phyloP scores from a whole-genome alignment of 2,888 invertebrate species.

The Diploptera punctata region DNA sequence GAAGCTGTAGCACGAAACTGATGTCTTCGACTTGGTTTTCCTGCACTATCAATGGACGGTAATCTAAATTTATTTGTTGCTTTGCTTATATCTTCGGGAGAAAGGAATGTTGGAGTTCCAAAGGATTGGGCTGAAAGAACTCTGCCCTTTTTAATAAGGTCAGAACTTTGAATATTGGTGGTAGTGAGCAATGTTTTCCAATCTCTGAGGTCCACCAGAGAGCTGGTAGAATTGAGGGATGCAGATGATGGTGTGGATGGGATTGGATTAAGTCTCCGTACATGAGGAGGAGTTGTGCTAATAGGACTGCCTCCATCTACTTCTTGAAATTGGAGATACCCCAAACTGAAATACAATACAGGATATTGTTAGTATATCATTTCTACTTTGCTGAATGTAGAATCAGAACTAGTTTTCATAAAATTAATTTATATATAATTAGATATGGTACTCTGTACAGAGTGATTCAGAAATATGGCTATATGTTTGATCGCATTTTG shows the following conservation, averaged over 20 bases:
- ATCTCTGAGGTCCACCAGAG: not conserved
- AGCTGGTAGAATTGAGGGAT: not conserved
- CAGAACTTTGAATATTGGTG: not conserved
- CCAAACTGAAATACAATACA: too few species aligned
- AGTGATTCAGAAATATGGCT: too few species aligned
- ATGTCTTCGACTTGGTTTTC: conserved; percentile 29
- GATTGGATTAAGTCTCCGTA: conserved; percentile 37
- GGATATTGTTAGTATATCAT: too few species aligned
- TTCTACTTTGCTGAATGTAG: too few species aligned
- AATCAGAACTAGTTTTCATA: too few species aligned
- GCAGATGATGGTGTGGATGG: conserved; percentile 24
- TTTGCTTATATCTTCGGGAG: not conserved
- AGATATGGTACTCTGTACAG: too few species aligned
- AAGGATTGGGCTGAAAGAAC: not conserved
- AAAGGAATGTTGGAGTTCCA: not conserved
- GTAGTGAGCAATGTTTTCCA: conserved; percentile 22
- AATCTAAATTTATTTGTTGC: conserved; percentile 21
- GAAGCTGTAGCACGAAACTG: conserved; percentile 39
- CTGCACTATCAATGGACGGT: conserved; percentile 28
- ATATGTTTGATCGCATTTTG: too few species aligned
- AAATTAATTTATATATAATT: too few species aligned
- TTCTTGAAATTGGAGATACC: conserved; percentile 63
- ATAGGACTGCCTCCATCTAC: conserved; percentile 21
- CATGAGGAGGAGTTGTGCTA: conserved; percentile 28
- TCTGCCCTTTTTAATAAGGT: not conserved